Base-by-base conservation (phyloP, 2,113 vertebrate species). In the Centropristis striata region DNA sequence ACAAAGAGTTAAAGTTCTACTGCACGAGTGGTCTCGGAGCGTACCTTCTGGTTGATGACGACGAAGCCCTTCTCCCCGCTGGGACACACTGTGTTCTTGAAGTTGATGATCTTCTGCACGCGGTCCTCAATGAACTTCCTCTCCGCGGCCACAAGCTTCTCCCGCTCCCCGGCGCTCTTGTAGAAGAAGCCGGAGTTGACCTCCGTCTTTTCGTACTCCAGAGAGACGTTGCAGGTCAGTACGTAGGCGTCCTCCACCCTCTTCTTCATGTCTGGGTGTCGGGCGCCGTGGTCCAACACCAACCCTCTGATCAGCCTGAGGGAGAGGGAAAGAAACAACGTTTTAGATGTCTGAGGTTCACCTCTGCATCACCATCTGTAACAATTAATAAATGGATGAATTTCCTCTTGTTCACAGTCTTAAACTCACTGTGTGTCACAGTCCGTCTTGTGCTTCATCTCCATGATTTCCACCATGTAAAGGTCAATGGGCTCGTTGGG, bases 111-210 rank as follows among this genome's bases (percentile, higher is more conserved):
- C 93, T 98, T 99, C 11, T 95, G 96, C 84, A 99, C 97, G 28
- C 97, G 95, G 13, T 99, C 97, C 93, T 97, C 97, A 42, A 98
- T 98, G 90, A 99, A 99, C 88, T 98, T 98, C 71, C 98, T 96
- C 86, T 99, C 98, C 10, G 98, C 98, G 83, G 95, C 96, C 37
- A 99, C 98, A 9, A 99, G 92, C 68, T 98, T 99, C 85, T 99
- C 98, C 77, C 98, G 94, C 90, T 99, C 98, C 5, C 89, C 95
- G 0, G 98, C 98, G 21, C 97, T 99, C 95, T 99, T 99, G 81
- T 99, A 99, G 94, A 99, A 99, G 93, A 99, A 99, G 32, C 98
- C 97, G n/a, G 98, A 98, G 93, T 97, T 99, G 89, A 99, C 98
- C 86, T 99, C 98, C 28, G 98, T 99, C 93, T 99, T 99, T 85